phyloP scores from a whole-genome alignment of 2,113 vertebrate species.

The Phaethornis superciliosus region DNA sequence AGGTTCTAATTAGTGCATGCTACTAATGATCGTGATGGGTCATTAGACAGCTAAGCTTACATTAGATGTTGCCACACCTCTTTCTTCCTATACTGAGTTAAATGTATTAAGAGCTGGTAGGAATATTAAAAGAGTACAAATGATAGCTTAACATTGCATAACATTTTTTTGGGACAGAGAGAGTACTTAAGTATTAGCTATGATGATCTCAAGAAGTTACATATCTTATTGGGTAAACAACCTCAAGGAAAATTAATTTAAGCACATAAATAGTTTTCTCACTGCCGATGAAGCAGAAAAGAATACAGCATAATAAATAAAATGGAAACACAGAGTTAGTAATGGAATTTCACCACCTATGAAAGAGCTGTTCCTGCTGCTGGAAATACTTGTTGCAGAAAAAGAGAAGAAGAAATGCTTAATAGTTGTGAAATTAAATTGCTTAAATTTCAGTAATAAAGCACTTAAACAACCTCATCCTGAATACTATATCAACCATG shows the following conservation, averaged over 20 bases:
- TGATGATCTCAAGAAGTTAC: neutral
- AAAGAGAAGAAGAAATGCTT: neutral
- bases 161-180: neutral
- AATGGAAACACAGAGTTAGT: neutral
- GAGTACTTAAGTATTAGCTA: neutral
- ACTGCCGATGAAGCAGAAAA: neutral
- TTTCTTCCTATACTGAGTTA: neutral
- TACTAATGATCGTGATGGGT: neutral
- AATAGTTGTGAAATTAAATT: neutral
- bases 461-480: neutral
- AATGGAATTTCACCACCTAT: neutral
- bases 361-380: neutral
- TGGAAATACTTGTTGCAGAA: neutral
- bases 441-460: neutral
- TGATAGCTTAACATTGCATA: neutral
- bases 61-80: constrained; percentile 5
- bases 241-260: neutral
- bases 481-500: neutral
- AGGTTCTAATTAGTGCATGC: constrained; percentile 2
- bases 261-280: neutral
- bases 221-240: neutral
- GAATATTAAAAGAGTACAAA: neutral
- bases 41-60: constrained; percentile 1
- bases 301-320: neutral
- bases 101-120: neutral